Evolutionary conservation across 2,797 vertebrate genomes (phyloP).

Genomic region (Poecilia gillii): DNA sequence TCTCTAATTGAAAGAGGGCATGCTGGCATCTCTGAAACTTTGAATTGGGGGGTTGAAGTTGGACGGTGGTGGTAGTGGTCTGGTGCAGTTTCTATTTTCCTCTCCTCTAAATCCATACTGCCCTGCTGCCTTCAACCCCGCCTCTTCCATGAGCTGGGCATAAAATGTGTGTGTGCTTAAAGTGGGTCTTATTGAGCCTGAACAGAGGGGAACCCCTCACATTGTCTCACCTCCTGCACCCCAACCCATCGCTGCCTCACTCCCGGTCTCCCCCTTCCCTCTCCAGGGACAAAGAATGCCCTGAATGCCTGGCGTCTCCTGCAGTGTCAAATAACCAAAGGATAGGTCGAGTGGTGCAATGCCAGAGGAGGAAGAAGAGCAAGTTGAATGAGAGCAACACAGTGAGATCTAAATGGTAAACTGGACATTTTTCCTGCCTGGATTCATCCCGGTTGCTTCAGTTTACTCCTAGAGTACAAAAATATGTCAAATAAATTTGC

Average conservation of each 20-base stretch:
- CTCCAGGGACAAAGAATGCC: conserved; percentile 75
- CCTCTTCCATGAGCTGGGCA: conserved; percentile 62
- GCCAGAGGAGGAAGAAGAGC: conserved; percentile 31
- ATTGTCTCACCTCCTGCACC: conserved; percentile 65
- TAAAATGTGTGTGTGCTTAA: conserved; percentile 39
- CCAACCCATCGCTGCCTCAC: conserved; percentile 37
- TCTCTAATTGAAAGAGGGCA: conserved; percentile 46
- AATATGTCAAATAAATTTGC: background rate
- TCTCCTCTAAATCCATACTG: conserved; percentile 51
- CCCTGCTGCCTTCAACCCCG: conserved; percentile 53
- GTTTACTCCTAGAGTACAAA: background rate
- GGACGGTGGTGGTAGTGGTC: conserved; percentile 30
- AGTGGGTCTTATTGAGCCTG: conserved; percentile 64
- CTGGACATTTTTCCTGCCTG: background rate
- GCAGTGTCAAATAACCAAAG: conserved; percentile 74
- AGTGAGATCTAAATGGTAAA: background rate
- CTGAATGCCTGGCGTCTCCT: conserved; percentile 77
- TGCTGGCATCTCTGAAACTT: conserved; percentile 53
- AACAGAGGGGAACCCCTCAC: conserved; percentile 71
- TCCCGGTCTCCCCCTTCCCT: conserved; percentile 57
- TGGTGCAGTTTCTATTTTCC: conserved; percentile 39
- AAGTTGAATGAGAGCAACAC: conserved; percentile 17
- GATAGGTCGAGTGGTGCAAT: conserved; percentile 56
- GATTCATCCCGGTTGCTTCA: background rate
- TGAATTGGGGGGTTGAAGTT: conserved; percentile 16